phyloP scores from a whole-genome alignment of 2,797 vertebrate genomes.

The Cryptoprocta ferox region DNA sequence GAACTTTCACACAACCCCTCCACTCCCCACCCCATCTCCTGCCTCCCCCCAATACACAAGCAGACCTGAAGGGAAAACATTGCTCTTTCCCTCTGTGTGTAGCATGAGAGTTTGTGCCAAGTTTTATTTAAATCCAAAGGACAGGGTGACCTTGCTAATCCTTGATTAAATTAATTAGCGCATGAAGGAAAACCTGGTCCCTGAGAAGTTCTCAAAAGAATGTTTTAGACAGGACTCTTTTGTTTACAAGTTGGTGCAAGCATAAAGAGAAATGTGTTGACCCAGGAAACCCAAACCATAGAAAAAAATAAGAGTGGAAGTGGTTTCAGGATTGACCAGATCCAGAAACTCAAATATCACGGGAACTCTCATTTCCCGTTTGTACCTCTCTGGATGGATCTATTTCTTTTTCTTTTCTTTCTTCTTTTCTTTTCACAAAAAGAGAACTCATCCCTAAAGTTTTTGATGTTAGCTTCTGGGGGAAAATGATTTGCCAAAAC shows the following conservation, averaged over 20 bases:
- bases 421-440: neutral
- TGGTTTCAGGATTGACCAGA: neutral
- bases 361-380: neutral
- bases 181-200: neutral
- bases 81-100: neutral
- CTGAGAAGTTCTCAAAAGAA: neutral
- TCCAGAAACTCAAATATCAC: neutral
- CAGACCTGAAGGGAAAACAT: neutral
- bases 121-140: neutral
- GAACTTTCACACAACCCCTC: neutral
- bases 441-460: neutral
- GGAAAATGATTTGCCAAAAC: neutral
- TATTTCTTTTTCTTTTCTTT: neutral
- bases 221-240: neutral
- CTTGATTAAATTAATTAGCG: conserved; percentile 27
- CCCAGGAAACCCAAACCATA: neutral
- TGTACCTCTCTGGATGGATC: neutral
- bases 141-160: neutral
- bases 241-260: neutral
- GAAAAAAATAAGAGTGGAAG: neutral
- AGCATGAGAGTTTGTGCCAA: neutral
- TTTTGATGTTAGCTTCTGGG: neutral
- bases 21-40: neutral
- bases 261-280: neutral
- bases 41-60: neutral